A percentile compares a stretch with the other conserved stretches of the same genome.
These are phyloP conservation scores for Drosophila littoralis DNA, from an alignment of 1,140 invertebrate genomes.

Conservation along the genomic window DNA sequence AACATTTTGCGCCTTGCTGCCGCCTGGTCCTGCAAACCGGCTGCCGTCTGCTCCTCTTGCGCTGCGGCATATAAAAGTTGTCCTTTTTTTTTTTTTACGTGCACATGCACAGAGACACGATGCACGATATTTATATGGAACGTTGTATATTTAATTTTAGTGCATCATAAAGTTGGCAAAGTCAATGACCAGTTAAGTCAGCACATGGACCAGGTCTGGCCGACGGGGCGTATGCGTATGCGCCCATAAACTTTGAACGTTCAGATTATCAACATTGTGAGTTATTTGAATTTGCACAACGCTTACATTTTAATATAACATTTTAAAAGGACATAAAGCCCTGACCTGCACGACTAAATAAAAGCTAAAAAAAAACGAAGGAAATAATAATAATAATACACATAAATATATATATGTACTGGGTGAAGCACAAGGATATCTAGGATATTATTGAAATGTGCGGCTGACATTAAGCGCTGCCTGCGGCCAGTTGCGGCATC, in stretches of 20 bases:
- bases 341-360: constrained; percentile 18
- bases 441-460: constrained; percentile 57
- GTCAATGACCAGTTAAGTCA: constrained; percentile 82
- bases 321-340: constrained; percentile 62
- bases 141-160: constrained; percentile 74
- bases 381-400: constrained; percentile 13
- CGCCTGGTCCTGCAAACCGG: not conserved
- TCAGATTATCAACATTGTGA: constrained; percentile 33
- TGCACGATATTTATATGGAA: constrained; percentile 45
- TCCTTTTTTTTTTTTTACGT: constrained; percentile 37
- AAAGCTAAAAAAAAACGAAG: not conserved
- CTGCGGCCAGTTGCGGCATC: constrained; percentile 26
- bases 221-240: not conserved
- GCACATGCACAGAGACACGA: constrained; percentile 33
- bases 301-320: constrained; percentile 68
- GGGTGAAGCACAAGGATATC: constrained; percentile 11
- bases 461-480: constrained; percentile 59
- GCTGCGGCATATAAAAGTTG: constrained; percentile 62
- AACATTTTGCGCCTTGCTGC: constrained; percentile 9
- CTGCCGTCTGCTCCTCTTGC: constrained; percentile 6
- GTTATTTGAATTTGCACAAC: constrained; percentile 49
- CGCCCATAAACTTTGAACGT: constrained; percentile 11
- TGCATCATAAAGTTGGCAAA: constrained; percentile 74
- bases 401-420: not conserved
- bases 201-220: constrained; percentile 42